Evolutionary conservation across 2,797 vertebrate genomes (phyloP), one percentile per base, ranked within the genome.

Genomic region (Myiotriccus ornatus): DNA sequence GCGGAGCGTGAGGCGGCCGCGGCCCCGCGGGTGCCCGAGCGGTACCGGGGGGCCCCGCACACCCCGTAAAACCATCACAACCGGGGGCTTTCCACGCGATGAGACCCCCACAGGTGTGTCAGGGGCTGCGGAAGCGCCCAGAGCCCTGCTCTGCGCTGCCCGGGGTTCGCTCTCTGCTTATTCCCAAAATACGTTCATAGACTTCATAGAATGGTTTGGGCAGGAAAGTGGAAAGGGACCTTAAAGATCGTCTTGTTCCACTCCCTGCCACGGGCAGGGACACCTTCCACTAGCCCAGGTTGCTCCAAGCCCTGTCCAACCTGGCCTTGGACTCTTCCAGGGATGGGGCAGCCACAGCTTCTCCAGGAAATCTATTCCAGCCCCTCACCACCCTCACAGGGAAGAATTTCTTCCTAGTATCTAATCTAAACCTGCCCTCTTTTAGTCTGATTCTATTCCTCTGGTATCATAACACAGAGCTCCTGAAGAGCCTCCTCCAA

Each of bases 241-340:
- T 43, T n/a, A 76, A 47, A 43, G 19, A 27, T 34, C 14, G 19
- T 70, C 44, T 63, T 7, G 4, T 41, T 39, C 50, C 37, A 37
- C 1, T 5, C 12, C 6, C 49, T n/a, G 23, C 41, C 23, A 5
- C 5, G 49, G 34, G 27, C 49, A 77, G 25, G 19, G 52, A 14
- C 65, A 52, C 37, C 9, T 64, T 16, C 7, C n/a, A 20, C 30
- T 12, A 0, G 0, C 7, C 12, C 64, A 57, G 14, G n/a, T 0
- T 39, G 12, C 4, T 30, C 57, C 15, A 41, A 60, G 27, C 50
- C 50, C 50, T 7, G 27, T 52, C 17, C 78, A 57, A 0, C 37
- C 65, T 35, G 59, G 52, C 52, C 34, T 17, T 8, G 65, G 6
- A 1, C 57, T 19, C 10, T 52, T 0, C 7, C 35, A 62, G 46